phyloP scores from a whole-genome alignment of 1,140 invertebrate species.

The Drosophila truncata region DNA sequence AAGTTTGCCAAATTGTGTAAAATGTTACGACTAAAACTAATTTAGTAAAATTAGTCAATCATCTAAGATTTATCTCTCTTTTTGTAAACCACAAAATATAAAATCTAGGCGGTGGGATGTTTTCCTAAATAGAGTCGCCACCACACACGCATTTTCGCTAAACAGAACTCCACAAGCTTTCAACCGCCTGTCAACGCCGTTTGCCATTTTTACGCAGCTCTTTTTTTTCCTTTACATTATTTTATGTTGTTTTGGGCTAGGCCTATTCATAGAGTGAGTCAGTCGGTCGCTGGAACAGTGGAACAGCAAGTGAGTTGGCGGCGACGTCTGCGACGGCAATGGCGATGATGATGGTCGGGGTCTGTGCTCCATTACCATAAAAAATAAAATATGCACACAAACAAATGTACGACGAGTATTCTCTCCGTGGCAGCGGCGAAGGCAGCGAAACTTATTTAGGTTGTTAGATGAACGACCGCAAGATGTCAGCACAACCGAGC shows the following conservation, averaged over 20 bases:
- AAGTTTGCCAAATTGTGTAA: too few relatives aligned
- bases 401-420: conserved; percentile 29
- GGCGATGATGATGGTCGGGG: conserved; percentile 24
- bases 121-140: conserved; percentile 29
- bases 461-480: conserved; percentile 74
- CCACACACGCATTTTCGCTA: conserved; percentile 13
- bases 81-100: not conserved
- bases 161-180: conserved; percentile 16
- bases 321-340: conserved; percentile 7
- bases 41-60: not conserved
- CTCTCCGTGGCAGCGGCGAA: conserved; percentile 28
- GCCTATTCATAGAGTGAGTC: conserved; percentile 62
- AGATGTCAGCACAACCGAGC: conserved; percentile 35
- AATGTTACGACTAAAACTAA: not conserved
- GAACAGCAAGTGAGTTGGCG: conserved; percentile 33
- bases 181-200: conserved; percentile 44
- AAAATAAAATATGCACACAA: conserved; percentile 37
- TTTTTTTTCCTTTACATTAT: conserved; percentile 34
- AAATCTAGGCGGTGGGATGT: conserved; percentile 2
- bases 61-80: not conserved
- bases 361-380: conserved; percentile 62
- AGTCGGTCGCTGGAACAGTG: conserved; percentile 49
- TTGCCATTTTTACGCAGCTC: conserved; percentile 45
- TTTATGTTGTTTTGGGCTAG: conserved; percentile 51
- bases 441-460: conserved; percentile 74